Evolutionary conservation across 1,140 invertebrate species (phyloP), one percentile per base, ranked within the genome.

Genomic region (Ylistrum balloti): DNA sequence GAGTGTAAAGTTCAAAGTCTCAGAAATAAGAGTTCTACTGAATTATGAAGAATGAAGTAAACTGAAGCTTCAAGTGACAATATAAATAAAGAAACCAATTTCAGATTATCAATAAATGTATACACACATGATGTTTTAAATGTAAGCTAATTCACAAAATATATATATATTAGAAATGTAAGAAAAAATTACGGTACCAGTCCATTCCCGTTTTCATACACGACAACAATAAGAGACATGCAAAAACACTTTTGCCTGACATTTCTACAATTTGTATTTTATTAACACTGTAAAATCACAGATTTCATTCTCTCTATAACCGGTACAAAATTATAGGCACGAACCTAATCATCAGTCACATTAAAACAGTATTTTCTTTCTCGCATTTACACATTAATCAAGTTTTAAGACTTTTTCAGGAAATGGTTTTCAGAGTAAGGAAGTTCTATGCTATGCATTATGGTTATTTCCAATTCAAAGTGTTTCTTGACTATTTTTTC

Each of bases 251-350:
- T 74, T 38, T 5, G n/a, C 45, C 45, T 38, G 35, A 38, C 45
- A 2, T 48, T 74, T 28, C 56, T 28, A 5, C 28, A 74, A 74
- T 28, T n/a, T 74, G 56, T 2, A 45, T 1, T 45, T 15, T 45
- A 13, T 45, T 17, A 13, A 13, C 41, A 45, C 56, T 11, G 5
- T 74, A 74, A 28, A 74, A 74, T 74, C 56, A 74, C 56, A 74
- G 56, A 74, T 74, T 74, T 74, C 41, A 45, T 45, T 45, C 41
- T 45, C 41, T 45, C 56, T 74, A 74, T 74, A 74, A 74, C 56
- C 56, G 56, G 56, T 74, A 28, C 22, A n/a, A 74, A 74, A 17
- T 11, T 74, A 74, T 74, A 74, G 56, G 56, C 56, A 74, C 56
- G 13, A 74, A 74, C n/a, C 56, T 74, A 28, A 38, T 7, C 35